Conservation (phyloP, 1,140 invertebrate genomes). For the Trichonephila clavipes region DNA sequence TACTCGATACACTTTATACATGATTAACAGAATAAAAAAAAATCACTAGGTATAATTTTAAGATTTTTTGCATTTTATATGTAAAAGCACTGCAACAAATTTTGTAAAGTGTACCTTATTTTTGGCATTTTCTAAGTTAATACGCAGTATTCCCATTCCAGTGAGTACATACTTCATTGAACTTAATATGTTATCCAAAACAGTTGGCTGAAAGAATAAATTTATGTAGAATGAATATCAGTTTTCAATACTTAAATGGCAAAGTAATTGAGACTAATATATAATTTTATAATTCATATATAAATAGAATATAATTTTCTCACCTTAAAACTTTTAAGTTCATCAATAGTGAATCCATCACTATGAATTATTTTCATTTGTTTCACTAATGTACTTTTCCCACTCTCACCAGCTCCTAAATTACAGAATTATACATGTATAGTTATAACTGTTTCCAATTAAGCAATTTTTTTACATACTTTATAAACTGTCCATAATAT, state of each 20-base stretch:
- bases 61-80: too few relatives aligned
- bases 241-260: too few relatives aligned
- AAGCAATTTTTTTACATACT: neutral
- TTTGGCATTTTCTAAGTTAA: slow-evolving; percentile 84
- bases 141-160: slow-evolving; percentile 86
- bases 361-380: slow-evolving; percentile 90
- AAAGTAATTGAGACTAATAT: too few relatives aligned
- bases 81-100: too few relatives aligned
- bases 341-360: slow-evolving; percentile 87
- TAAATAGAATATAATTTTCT: neutral
- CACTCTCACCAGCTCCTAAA: slow-evolving; percentile 85
- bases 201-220: slow-evolving; percentile 83
- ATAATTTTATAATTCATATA: neutral
- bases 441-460: too few relatives aligned
- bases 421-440: too few relatives aligned
- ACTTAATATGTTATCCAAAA: slow-evolving; percentile 85
- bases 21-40: too few relatives aligned
- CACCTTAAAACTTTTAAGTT: slow-evolving; percentile 84
- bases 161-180: slow-evolving; percentile 87
- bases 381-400: slow-evolving; percentile 87
- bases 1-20: too few relatives aligned
- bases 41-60: too few relatives aligned
- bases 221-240: neutral
- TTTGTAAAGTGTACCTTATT: slow-evolving; percentile 82
- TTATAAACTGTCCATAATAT: neutral